A percentile compares a stretch with the other conserved stretches of the same genome.
Evolutionary conservation across 1,140 invertebrate genomes (phyloP).

Genomic region (Drosophila prosaltans): DNA sequence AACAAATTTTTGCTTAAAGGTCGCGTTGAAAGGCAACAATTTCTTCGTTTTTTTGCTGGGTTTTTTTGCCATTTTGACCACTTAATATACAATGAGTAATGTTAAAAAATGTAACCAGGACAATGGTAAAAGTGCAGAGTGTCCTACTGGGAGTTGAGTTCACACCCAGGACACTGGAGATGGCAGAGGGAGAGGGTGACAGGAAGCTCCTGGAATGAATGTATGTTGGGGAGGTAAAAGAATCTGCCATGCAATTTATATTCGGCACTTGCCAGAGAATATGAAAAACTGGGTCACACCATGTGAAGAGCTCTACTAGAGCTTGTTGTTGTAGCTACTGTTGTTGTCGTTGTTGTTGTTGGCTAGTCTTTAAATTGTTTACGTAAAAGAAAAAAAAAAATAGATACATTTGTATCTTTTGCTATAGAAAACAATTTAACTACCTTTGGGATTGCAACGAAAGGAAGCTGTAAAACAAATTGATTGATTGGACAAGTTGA

Average conservation of each 20-base stretch:
- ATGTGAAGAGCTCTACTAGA: conserved; percentile 55
- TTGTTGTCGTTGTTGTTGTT: conserved; percentile 5
- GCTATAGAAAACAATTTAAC: conserved; percentile 17
- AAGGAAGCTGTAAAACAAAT: background rate
- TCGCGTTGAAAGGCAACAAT: conserved; percentile 35
- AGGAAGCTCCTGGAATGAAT: background rate
- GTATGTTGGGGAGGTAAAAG: conserved; percentile 1
- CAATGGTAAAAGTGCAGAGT: conserved; percentile 56
- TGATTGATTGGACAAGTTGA: conserved; percentile 1
- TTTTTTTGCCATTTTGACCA: conserved; percentile 58
- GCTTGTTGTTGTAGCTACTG: conserved; percentile 27
- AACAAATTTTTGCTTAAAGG: conserved; percentile 48
- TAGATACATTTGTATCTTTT: conserved; percentile 1
- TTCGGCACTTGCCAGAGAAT: conserved; percentile 60
- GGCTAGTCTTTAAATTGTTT: conserved; percentile 43
- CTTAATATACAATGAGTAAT: conserved; percentile 78
- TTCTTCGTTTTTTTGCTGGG: background rate
- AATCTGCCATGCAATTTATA: conserved; percentile 70
- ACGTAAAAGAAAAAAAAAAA: conserved; percentile 2
- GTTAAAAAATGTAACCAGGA: conserved; percentile 77
- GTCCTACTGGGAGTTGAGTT: conserved; percentile 42
- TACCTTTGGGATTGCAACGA: conserved; percentile 3
- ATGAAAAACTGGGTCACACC: conserved; percentile 66
- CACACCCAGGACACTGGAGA: background rate
- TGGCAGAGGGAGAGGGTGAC: background rate